Evolutionary conservation across 2,888 invertebrate genomes (phyloP), one percentile per base, ranked within the genome.

Genomic region (Diachrysia chrysitis): DNA sequence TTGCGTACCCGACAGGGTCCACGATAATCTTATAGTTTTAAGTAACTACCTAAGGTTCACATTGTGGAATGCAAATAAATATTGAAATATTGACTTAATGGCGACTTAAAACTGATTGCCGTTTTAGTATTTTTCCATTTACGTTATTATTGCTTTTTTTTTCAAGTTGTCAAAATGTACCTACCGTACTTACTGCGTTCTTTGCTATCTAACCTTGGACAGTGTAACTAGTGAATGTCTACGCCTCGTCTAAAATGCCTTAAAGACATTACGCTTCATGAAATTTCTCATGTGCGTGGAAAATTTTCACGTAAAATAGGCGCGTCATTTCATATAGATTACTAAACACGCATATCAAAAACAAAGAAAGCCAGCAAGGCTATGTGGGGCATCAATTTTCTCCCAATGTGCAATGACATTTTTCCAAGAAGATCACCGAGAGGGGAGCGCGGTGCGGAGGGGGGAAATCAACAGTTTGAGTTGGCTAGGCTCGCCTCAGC

Each of bases 401-500:
- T 73, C 63, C 63, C 63, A 56, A 75, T 81, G 73, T 85, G 86
- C 83, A 84, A 74, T 84, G 81, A 87, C 85, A 87, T 83, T 86
- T 85, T 87, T 83, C 86, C 83, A 70, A 78, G 81, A 77, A 82
- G 84, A 80, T 76, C 79, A 73, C 73, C 73, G 65, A 71, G 78
- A 78, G 74, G 61, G 35, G 29, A 14, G 76, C 23, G 56, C 59
- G 58, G 69, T 10, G 54, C 65, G 42, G 63, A 25, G 62, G 69
- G 71, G 75, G 77, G 76, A 71, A 81, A 83, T 81, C 82, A 83
- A 84, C 82, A 82, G 79, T 86, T 87, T 85, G 86, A 81, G 25
- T 25, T 3, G 76, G 32, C 32, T 63, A 85, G 77, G 73, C 74
- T 78, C 78, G 55, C 77, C 74, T 69, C 78, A 63, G 70, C 63